Evolutionary conservation across 1,140 invertebrate species (phyloP).

Genomic region (Thaumetopoea pityocampa): DNA sequence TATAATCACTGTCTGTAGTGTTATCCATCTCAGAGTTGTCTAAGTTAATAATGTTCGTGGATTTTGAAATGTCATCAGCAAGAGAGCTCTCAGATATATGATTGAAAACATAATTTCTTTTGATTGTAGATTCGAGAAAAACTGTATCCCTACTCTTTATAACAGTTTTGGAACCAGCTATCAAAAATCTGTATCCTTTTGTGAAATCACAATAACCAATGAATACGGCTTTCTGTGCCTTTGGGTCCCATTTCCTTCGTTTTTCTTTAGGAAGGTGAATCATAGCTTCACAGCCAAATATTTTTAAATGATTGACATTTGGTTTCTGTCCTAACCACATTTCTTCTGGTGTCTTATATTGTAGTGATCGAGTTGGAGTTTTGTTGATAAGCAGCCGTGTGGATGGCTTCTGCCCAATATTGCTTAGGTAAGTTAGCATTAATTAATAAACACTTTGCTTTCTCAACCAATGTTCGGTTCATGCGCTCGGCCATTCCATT

Average conservation of each 20-base stretch:
- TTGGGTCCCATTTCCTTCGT: slow-evolving; percentile 47
- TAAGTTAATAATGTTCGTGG: not conserved
- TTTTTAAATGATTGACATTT: not conserved
- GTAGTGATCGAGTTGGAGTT: not conserved
- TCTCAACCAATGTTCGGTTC: not conserved
- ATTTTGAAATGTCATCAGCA: slow-evolving; percentile 1
- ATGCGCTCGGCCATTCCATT: not conserved
- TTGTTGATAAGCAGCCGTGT: slow-evolving; percentile 1
- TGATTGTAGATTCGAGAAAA: slow-evolving; percentile 29
- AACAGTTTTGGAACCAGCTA: slow-evolving; percentile 12
- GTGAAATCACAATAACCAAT: slow-evolving; percentile 29
- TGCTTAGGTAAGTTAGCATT: not conserved
- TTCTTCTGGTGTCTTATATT: not conserved
- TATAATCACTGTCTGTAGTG: slow-evolving; percentile 15
- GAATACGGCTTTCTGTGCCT: slow-evolving; percentile 26
- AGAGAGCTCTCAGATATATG: slow-evolving; percentile 15
- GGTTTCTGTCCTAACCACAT: not conserved
- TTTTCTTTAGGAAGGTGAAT: slow-evolving; percentile 21
- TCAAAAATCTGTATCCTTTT: slow-evolving; percentile 25
- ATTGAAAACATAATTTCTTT: slow-evolving; percentile 23
- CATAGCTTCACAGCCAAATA: not conserved
- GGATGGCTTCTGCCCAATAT: not conserved
- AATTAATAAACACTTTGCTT: slow-evolving; percentile 1
- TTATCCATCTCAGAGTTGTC: not conserved
- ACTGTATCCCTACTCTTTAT: slow-evolving; percentile 29